phyloP scores from a whole-genome alignment of 2,888 invertebrate genomes.

The Lacanobia wlatinum region DNA sequence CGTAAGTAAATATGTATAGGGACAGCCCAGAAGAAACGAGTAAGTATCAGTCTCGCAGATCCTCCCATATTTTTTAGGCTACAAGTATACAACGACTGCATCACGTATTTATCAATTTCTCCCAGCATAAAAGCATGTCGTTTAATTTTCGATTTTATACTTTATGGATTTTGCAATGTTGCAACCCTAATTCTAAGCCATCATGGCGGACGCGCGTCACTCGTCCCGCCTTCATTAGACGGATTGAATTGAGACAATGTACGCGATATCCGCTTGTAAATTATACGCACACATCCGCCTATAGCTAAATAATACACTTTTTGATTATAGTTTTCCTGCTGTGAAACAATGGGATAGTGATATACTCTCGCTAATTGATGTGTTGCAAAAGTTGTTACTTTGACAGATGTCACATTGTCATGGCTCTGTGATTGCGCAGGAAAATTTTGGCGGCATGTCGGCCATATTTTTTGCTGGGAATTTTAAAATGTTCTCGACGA shows the following conservation, averaged over 20 bases:
- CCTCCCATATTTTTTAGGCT: too few relatives aligned
- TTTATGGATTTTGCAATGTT: conserved; percentile 20
- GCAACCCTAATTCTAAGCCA: conserved; percentile 72
- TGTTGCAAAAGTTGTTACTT: conserved; percentile 40
- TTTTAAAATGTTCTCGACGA: conserved; percentile 2
- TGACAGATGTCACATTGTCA: conserved; percentile 56
- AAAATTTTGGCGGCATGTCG: conserved; percentile 22
- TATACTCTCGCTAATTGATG: conserved; percentile 55
- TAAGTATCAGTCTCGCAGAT: too few relatives aligned
- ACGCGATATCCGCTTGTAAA: conserved; percentile 74
- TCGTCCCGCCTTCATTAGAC: conserved; percentile 81
- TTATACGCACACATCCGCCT: conserved; percentile 66
- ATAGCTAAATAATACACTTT: conserved; percentile 68
- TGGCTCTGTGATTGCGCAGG: conserved; percentile 41
- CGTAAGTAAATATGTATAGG: too few relatives aligned
- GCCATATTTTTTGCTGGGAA: conserved; percentile 3
- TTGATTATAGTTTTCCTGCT: conserved; percentile 67
- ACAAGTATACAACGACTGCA: too few relatives aligned
- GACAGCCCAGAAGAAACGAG: too few relatives aligned
- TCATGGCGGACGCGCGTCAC: conserved; percentile 75
- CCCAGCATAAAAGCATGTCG: neutral
- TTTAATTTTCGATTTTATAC: neutral
- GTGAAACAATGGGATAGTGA: conserved; percentile 58
- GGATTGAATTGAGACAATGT: conserved; percentile 83
- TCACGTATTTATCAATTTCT: neutral